Percentiles rank a stretch among this genome's conserved stretches.
Conservation (phyloP, 2,888 invertebrate genomes). For the Zhuqinia jingwanae region DNA sequence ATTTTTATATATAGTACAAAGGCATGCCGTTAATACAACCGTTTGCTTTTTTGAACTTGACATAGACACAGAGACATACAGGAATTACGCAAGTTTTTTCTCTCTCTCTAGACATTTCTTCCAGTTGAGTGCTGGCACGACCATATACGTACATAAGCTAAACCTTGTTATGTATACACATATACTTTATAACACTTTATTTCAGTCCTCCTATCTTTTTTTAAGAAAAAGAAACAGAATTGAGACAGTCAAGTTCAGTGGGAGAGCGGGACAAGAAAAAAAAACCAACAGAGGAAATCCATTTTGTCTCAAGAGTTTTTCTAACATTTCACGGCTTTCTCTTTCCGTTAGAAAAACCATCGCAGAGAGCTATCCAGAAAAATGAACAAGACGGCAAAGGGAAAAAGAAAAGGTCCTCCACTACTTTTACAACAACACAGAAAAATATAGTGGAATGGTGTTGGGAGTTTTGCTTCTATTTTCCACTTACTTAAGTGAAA, state of each 20-base stretch:
- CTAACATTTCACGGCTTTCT: constrained; percentile 64
- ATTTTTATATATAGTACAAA: too few species aligned
- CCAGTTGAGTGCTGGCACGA: constrained; percentile 41
- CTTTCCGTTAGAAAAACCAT: constrained; percentile 41
- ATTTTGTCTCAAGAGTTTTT: constrained; percentile 64
- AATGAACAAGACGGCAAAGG: constrained; percentile 29
- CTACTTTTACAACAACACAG: neutral
- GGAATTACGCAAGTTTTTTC: constrained; percentile 58
- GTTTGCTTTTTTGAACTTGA: constrained; percentile 57
- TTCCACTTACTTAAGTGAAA: constrained; percentile 49
- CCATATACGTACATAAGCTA: too few species aligned
- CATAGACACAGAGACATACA: constrained; percentile 54
- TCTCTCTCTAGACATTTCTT: constrained; percentile 51
- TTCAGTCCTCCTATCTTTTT: neutral
- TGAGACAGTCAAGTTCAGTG: constrained; percentile 28
- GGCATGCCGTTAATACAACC: neutral
- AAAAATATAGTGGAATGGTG: neutral
- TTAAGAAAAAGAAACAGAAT: constrained; percentile 6
- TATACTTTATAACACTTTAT: neutral
- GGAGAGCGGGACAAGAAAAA: constrained; percentile 31
- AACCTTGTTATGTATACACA: neutral
- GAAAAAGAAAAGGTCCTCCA: neutral
- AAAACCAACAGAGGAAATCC: constrained; percentile 66
- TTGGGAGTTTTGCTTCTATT: constrained; percentile 2
- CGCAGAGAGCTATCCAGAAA: neutral